Percentiles rank a stretch among this genome's conserved stretches.
These are phyloP conservation scores for Heterochromis multidens DNA, from an alignment of 2,113 vertebrate species.

Conservation along the genomic window DNA sequence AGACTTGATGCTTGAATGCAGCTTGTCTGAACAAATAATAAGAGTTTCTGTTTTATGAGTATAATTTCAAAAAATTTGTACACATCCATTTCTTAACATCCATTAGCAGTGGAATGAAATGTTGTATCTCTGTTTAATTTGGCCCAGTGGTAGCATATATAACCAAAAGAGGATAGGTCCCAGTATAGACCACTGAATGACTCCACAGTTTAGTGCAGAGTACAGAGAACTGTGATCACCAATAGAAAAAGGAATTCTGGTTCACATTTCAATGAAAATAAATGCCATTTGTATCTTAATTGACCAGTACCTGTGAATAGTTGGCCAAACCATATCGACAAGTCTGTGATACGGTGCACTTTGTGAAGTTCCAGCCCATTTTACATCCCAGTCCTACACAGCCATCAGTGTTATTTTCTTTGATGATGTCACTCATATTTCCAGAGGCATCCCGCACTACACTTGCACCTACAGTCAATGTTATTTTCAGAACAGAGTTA, in stretches of 20 bases:
- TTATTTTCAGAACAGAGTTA: neutral
- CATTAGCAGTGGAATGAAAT: too few species aligned
- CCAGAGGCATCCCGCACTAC: slow-evolving; percentile 73
- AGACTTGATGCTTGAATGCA: neutral
- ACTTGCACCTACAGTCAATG: slow-evolving; percentile 55
- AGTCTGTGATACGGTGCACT: slow-evolving; percentile 41
- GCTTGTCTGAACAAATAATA: neutral
- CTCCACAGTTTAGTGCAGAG: too few species aligned
- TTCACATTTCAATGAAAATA: neutral
- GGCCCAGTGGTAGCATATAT: too few species aligned
- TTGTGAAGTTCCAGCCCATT: slow-evolving; percentile 61
- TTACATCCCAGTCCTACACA: too few species aligned
- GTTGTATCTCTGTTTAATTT: too few species aligned
- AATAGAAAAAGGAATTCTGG: neutral
- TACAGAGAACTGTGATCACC: too few species aligned
- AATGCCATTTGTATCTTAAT: neutral
- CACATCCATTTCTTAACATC: too few species aligned
- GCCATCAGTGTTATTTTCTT: slow-evolving; percentile 36
- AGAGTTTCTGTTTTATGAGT: neutral
- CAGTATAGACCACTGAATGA: too few species aligned
- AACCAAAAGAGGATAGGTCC: too few species aligned
- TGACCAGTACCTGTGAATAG: slow-evolving; percentile 55
- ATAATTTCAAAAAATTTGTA: too few species aligned
- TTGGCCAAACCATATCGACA: slow-evolving; percentile 71
- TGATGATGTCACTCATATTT: slow-evolving; percentile 55